Evolutionary conservation across 2,797 vertebrate species (phyloP), one percentile per base, ranked within the genome.

Genomic region (Parambassis ranga): DNA sequence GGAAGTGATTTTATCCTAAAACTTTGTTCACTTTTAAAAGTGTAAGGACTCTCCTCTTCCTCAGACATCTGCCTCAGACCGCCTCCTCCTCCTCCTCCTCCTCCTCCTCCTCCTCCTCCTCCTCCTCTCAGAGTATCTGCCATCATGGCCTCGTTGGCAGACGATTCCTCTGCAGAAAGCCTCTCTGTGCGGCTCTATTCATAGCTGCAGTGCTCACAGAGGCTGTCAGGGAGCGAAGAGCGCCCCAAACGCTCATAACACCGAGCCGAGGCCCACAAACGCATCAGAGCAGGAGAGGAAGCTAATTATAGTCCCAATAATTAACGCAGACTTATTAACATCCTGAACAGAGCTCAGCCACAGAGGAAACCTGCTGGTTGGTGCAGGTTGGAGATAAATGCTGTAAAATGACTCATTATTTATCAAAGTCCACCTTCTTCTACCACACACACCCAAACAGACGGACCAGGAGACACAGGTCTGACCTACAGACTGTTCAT

Each of bases 251-350:
- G 3, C 37, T 62, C 52, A 28, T 53, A 53, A 68, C 48, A 36
- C 22, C 0, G 31, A 70, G 24, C 31, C 38, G 1, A 30, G 52
- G 28, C 41, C 58, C 65, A 20, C 35, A 23, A 60, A 48, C 66
- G 37, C 53, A 32, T 28, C 39, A 1, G 61, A 20, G 39, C 19
- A 7, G 18, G 35, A 71, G 51, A 48, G 42, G 26, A 39, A 48
- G 47, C 71, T 64, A 69, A 65, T 62, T 71, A 61, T 51, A 65
- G 66, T 19, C 10, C 0, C 49, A 56, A 16, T 52, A 57, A 71
- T 70, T 41, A 71, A 11, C n/a, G n/a, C 50, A 2, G 19, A 47
- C 31, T 19, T 30, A 66, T 66, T 76, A 67, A 71, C 32, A 31
- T 59, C 48, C 52, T 19, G 37, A 43, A 41, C 33, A 36, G 43